A percentile compares a stretch with the other conserved stretches of the same genome.
Evolutionary conservation across 1,140 invertebrate genomes (phyloP).

Genomic region (Drosophila serrata): DNA sequence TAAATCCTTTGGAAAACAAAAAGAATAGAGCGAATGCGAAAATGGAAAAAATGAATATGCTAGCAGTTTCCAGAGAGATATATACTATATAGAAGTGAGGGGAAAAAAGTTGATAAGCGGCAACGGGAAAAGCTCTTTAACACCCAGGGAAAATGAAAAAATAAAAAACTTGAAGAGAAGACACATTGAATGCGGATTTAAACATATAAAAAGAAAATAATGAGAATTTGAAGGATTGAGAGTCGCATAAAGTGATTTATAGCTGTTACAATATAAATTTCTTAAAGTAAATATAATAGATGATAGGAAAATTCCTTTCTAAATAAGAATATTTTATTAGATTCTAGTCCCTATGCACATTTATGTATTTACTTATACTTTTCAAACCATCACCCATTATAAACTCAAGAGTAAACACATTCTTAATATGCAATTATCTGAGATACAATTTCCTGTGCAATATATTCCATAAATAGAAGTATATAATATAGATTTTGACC

Average conservation of each 20-base stretch:
- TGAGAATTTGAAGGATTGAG: slow-evolving; percentile 36
- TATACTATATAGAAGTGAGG: slow-evolving; percentile 38
- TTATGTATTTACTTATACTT: not conserved
- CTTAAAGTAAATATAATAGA: not conserved
- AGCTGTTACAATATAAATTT: not conserved
- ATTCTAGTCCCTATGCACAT: no score
- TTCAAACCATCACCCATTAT: not conserved
- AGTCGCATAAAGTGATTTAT: slow-evolving; percentile 15
- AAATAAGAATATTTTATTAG: not conserved
- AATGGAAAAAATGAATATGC: slow-evolving; percentile 71
- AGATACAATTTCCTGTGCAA: slow-evolving; percentile 11
- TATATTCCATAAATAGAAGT: slow-evolving; percentile 13
- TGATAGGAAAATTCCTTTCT: not conserved
- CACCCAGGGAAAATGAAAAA: slow-evolving; percentile 19
- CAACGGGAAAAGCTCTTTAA: slow-evolving; percentile 53
- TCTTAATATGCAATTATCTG: slow-evolving; percentile 24
- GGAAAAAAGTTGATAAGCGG: slow-evolving; percentile 74
- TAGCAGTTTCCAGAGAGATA: slow-evolving; percentile 30
- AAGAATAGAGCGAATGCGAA: slow-evolving; percentile 65
- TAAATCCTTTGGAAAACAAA: slow-evolving; percentile 70
- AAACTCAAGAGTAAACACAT: slow-evolving; percentile 1
- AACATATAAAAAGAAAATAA: slow-evolving; percentile 57
- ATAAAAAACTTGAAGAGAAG: slow-evolving; percentile 1
- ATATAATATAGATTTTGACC: slow-evolving; percentile 16
- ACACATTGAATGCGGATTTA: slow-evolving; percentile 41